Base-by-base conservation (phyloP, 2,888 invertebrate genomes). In the Psococerastis gibbosa region DNA sequence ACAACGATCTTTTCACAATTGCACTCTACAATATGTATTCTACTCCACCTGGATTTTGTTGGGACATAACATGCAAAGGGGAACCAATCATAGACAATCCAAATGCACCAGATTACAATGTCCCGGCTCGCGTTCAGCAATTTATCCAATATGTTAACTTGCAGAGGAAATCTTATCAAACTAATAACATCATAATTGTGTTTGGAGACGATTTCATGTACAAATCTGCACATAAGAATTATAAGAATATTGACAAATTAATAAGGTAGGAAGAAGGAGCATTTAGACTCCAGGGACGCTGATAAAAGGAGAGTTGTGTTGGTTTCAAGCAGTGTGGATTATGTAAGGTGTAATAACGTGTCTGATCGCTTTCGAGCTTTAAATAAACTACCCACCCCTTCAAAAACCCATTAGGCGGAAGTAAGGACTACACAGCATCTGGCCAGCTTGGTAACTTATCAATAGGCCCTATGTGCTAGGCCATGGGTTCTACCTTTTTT, bases 191-290 rank as follows among this genome's bases (percentile, higher is more conserved):
- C 0, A 69, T 83, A 44, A 57, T 88, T 45, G 82, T 88, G 0
- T 89, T 89, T 88, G 91, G 91, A 0, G 79, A 78, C 17, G 89
- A 91, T 61, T 91, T 91, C 56, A 79, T 80, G 4, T 91, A 82
- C 57, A 78, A 78, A 55, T 73, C 80, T 53, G 87, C 88, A 0
- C 64, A 69, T 46, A 69, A 73, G 59, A 83, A 82, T 73, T 91
- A 73, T 61, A 71, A 67, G 46, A 88, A 88, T 58, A 60, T 89
- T 59, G 88, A 91, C 59, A 81, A 78, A 58, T 63, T 91, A 35
- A 87, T 92, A 54, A 70, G 72, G 69, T 75, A 59, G n/a, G n/a
- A n/a, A n/a, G n/a, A n/a, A n/a, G n/a, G n/a, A n/a, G n/a, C n/a
- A n/a, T n/a, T n/a, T n/a, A n/a, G n/a, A n/a, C n/a, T n/a, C n/a